A percentile compares a stretch with the other conserved stretches of the same genome.
Conservation (phyloP, 2,888 invertebrate species). For the Hymenopus coronatus region DNA sequence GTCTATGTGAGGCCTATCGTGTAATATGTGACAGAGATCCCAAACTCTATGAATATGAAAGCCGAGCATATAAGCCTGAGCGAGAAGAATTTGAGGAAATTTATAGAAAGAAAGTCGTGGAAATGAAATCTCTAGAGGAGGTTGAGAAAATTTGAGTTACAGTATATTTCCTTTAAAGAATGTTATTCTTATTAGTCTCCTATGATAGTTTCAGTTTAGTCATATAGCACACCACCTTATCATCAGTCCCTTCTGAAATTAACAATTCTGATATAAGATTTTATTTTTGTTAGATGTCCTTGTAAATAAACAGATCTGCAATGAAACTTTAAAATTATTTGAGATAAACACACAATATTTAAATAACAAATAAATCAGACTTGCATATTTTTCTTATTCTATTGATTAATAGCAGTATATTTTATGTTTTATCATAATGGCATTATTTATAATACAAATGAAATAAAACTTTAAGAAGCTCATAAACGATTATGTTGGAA, state of each 20-base stretch:
- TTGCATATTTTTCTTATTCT: no score
- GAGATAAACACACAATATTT: neutral
- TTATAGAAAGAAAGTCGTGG: neutral
- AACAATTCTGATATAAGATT: neutral
- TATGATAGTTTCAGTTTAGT: no score
- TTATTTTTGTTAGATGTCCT: neutral
- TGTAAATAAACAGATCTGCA: neutral
- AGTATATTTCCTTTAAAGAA: neutral
- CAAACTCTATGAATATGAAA: slow-evolving; percentile 58
- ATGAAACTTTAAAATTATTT: neutral
- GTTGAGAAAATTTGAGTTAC: neutral
- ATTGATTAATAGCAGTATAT: no score
- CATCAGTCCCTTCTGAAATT: neutral
- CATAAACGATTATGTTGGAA: no score
- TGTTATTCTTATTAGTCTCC: neutral
- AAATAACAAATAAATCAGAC: no score
- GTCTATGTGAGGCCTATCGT: slow-evolving; percentile 74
- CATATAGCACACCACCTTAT: no score
- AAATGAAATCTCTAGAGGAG: neutral
- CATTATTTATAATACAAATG: no score
- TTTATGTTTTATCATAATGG: no score
- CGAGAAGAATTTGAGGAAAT: slow-evolving; percentile 8
- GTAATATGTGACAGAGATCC: slow-evolving; percentile 56
- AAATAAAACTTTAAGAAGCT: no score
- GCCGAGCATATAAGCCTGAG: slow-evolving; percentile 51